Evolutionary conservation across 1,140 invertebrate species (phyloP).

Genomic region (Helicoverpa armigera): DNA sequence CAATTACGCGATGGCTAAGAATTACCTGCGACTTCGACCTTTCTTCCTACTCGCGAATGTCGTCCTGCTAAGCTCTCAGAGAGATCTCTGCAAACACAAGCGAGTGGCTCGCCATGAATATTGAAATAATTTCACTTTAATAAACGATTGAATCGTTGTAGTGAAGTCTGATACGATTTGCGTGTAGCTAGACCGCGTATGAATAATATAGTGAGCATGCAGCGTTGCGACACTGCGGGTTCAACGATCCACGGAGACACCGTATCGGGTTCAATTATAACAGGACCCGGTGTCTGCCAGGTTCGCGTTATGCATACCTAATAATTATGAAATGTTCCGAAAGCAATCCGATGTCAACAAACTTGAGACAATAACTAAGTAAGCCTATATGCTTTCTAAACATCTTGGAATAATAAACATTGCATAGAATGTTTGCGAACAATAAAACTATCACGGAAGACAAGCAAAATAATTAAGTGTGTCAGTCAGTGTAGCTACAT

Average conservation of each 20-base stretch:
- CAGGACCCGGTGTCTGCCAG: conserved; percentile 27
- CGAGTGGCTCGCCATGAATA: no score
- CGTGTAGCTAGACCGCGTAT: conserved; percentile 9
- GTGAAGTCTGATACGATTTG: background rate
- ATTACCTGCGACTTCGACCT: background rate
- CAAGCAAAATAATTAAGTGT: background rate
- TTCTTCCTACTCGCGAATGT: background rate
- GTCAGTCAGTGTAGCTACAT: background rate
- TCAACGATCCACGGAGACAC: conserved; percentile 34
- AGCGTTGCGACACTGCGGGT: conserved; percentile 21
- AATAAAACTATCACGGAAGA: background rate
- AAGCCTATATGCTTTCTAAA: background rate
- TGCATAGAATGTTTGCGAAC: background rate
- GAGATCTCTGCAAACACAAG: background rate
- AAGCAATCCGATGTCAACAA: background rate
- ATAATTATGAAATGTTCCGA: conserved; percentile 23
- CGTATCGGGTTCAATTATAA: conserved; percentile 39
- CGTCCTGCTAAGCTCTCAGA: background rate
- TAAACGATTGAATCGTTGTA: background rate
- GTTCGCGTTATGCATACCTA: conserved; percentile 28
- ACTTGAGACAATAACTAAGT: background rate
- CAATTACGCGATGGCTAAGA: background rate
- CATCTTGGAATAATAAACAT: background rate
- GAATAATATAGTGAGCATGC: conserved; percentile 25
- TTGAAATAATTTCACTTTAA: no score